Evolutionary conservation across 2,113 vertebrate species (phyloP).

Genomic region (Atrichornis clamosus): DNA sequence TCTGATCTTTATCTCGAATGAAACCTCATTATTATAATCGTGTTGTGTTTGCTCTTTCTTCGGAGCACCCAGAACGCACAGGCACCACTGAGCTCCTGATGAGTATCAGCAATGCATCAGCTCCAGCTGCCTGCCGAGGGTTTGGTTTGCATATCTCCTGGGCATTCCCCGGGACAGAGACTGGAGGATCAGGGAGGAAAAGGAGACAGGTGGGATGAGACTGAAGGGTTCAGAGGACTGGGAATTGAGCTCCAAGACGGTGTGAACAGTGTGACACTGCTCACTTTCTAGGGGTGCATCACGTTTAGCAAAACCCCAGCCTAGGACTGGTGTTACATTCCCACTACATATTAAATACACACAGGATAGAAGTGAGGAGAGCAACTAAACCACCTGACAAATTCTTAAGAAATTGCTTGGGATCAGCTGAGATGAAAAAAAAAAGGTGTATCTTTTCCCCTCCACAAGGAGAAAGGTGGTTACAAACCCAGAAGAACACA

Average conservation of each 20-base stretch:
- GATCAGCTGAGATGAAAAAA: neutral
- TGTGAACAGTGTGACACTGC: neutral
- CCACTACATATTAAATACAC: neutral
- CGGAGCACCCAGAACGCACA: neutral
- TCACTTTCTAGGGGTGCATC: neutral
- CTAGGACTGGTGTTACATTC: neutral
- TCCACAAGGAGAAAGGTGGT: neutral
- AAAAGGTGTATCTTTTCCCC: neutral
- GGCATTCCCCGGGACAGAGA: neutral
- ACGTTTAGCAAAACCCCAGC: neutral
- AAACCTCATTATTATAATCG: neutral
- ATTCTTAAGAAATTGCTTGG: neutral
- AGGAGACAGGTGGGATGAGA: neutral
- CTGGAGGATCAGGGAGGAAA: neutral
- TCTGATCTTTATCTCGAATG: constrained; percentile 20
- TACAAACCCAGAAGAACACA: neutral
- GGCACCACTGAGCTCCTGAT: neutral
- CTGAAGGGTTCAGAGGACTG: neutral
- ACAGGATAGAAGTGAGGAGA: neutral
- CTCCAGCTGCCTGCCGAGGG: neutral
- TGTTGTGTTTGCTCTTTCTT: neutral
- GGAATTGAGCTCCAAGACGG: neutral
- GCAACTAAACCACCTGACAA: neutral
- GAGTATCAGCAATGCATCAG: neutral
- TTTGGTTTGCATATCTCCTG: neutral